Base-by-base conservation (phyloP, 2,797 vertebrate genomes). In the Chelonia mydas region DNA sequence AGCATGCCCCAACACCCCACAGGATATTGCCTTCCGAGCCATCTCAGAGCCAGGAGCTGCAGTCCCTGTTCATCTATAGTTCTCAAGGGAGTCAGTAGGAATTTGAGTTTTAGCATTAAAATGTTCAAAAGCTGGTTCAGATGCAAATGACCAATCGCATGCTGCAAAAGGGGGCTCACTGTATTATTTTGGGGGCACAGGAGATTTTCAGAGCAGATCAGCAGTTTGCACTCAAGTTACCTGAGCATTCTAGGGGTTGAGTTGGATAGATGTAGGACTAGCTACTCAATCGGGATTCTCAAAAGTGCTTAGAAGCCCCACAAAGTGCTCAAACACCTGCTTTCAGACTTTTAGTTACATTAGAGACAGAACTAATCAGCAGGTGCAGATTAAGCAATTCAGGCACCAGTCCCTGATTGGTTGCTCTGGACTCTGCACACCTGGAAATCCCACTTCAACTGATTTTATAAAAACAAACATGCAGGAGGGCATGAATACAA, bases 61-160 rank as follows among this genome's bases (percentile, higher is more conserved):
- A 78, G 84, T 74, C 93, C 47, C 51, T 90, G 82, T 65, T 96
- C 82, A 86, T 51, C 51, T 88, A 5, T 80, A 74, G 83, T 57
- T 84, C 86, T 82, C 82, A 84, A 87, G 74, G 5, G 76, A 87
- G 92, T 5, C 37, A 88, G n/a, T 54, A 93, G 80, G 82, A 91
- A 89, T 92, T 78, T 92, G 68, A 95, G 54, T 79, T 81, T 81
- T 33, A 57, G 28, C 21, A 88, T 90, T 90, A 78, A 89, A 41
- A 72, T 23, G 23, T 23, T 41, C 19, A 41, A 72, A 55, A 91
- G 37, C 31, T 87, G 59, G 27, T 17, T 3, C 25, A 59, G n/a
- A 31, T 85, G 59, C 79, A 90, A 82, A 47, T 7, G 12, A 2
- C 72, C 72, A 81, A 7, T 25, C 61, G 13, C 37, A 83, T 72